Evolutionary conservation across 35 echinoderm and acorn worm genomes (phyloP), one percentile per base, ranked within the genome.

Genomic region (Lytechinus variegatus): DNA sequence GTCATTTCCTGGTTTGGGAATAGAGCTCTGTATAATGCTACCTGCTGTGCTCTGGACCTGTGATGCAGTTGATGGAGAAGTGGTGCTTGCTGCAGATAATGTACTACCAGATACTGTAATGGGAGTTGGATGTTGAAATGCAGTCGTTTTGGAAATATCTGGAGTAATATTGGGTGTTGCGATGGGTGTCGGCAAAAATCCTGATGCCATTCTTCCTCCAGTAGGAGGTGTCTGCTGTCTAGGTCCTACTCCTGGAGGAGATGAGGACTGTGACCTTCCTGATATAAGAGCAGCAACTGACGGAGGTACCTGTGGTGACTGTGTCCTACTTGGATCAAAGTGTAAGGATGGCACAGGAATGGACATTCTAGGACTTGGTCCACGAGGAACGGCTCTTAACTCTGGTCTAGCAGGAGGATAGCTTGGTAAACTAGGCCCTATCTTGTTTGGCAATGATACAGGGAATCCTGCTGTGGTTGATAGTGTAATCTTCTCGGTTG

Each of bases 401-500:
- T 93, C 92, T 57, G 92, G 55, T 28, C 54, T 93, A 27, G 92
- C 21, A 54, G 27, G n/a, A 53, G 92, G 92, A 27, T 93, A 54
- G n/a, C 92, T 57, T 55, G 92, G 27, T 57, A 57, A 93, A 57
- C 55, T 24, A 19, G 92, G 92, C 9, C 28, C 52, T 10, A 57
- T 93, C 55, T 93, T 53, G 53, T 54, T 93, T 93, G 92, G 92
- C 92, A 93, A 54, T 54, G 92, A 57, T 11, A 93, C 92, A 54
- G 92, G 92, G 54, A 93, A 93, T 55, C 92, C 92, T 16, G 92
- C 92, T 55, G 92, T 93, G 12, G 92, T 93, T 57, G 92, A 93
- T 27, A 93, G 27, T 3, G 92, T 93, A 10, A 54, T 57, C 55
- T 93, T 93, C 3, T 57, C 55, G 55, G 92, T 6, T 93, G 54